Evolutionary conservation across 2,888 invertebrate genomes (phyloP), one percentile per base, ranked within the genome.

Genomic region (Endomychus coccineus): DNA sequence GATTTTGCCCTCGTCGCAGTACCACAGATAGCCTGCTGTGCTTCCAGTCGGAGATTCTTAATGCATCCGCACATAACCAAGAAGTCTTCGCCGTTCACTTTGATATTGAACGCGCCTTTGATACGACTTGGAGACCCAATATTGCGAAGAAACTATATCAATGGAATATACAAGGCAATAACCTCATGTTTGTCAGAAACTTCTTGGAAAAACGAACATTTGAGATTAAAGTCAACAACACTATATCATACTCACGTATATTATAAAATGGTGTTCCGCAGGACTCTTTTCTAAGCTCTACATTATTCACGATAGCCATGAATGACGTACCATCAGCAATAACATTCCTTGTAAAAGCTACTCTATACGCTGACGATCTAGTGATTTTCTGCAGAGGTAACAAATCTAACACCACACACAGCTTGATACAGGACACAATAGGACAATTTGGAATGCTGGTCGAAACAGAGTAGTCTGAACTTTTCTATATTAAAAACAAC

Each of bases 131-230:
- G 43, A 27, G 34, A 14, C 13, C 29, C n/a, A 12, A 15, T n/a
- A 22, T 42, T 9, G 6, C 30, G 7, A 28, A 12, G 15, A 34
- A 13, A 30, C 15, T 42, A 10, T 17, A 31, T n/a, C n/a, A 33
- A 14, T 23, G 22, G 19, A 21, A 33, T 25, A 12, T 31, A 4
- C 11, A 38, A 15, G 27, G 16, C n/a, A 28, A n/a, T 17, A 16
- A 27, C 58, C 31, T 63, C 58, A 23, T 44, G 58, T 22, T 56
- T 56, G 22, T 34, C 7, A 9, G 11, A 2, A 27, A 27, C 6
- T 34, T 34, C 27, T 16, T 27, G 4, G 17, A 13, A 6, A 14
- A 27, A 34, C 3, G 27, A 7, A 14, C 4, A 13, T 27, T 27
- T 14, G 13, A 27, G 5, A 21, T 28, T 16, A 34, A 17, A 21